Conservation (phyloP, 2,113 vertebrate species). For the Zapus hudsonius region DNA sequence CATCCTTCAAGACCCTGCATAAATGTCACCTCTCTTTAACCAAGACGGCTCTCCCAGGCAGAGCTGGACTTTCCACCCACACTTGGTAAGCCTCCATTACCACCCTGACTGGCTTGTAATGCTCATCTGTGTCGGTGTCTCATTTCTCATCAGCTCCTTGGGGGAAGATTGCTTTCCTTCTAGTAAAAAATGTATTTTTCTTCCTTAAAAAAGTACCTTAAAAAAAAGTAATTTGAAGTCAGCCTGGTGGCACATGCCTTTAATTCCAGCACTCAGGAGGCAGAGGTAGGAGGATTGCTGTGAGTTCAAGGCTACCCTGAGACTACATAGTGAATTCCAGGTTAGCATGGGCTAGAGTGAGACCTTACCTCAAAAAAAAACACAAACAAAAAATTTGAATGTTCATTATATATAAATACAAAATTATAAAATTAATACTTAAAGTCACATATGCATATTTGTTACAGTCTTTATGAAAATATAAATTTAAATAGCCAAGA, state of each 20-base stretch:
- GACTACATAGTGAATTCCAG: too few species aligned
- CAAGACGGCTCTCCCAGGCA: conserved; percentile 42
- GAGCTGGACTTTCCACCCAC: conserved; percentile 35
- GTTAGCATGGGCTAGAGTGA: too few species aligned
- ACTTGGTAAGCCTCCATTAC: conserved; percentile 7
- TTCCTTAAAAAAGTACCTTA: too few species aligned
- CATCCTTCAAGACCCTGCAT: conserved; percentile 53
- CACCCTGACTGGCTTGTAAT: conserved; percentile 9
- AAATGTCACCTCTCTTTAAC: conserved; percentile 55
- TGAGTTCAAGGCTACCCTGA: too few species aligned
- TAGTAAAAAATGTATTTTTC: conserved; percentile 33
- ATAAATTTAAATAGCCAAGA: too few species aligned
- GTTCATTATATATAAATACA: conserved; percentile 44
- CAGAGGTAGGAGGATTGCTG: too few species aligned
- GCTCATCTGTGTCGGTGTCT: conserved; percentile 29
- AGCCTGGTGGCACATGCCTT: too few species aligned
- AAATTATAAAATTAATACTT: conserved; percentile 41
- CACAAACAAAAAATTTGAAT: too few species aligned
- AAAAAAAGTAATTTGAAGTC: conserved; percentile 59
- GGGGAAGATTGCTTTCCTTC: conserved; percentile 28
- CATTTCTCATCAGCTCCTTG: conserved; percentile 14
- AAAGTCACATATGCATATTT: too few species aligned
- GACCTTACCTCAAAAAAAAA: too few species aligned
- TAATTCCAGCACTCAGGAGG: too few species aligned
- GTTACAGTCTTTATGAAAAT: too few species aligned